Base-by-base conservation (phyloP, 2,113 vertebrate genomes). In the Todiramphus chloris region DNA sequence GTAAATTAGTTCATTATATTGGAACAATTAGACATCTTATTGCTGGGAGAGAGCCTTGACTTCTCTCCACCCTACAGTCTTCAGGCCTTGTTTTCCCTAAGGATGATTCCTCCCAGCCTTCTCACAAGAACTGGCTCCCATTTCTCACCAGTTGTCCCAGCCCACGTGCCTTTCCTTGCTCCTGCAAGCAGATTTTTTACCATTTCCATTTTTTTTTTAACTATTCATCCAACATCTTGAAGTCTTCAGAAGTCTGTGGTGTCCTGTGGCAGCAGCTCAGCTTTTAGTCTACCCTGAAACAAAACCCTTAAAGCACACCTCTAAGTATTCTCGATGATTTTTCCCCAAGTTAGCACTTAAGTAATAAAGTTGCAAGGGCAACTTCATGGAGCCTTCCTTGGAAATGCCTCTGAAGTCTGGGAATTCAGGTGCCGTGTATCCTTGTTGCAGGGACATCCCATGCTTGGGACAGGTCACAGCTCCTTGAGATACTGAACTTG, bases 51-150 rank as follows among this genome's bases (percentile, higher is more conserved):
- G 82, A 90, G 75, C 75, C n/a, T 72, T 48, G 67, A 25, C 62
- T 85, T 80, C 83, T 83, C 53, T 75, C 79, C 79, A 33, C 58
- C 62, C 51, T 33, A 7, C 41, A 2, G 25, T 6, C 43, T 39
- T 66, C 0, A 0, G 44, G 50, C 30, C 16, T 59, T 2, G 0
- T 79, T 66, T 58, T 25, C 55, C 66, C 9, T 3, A 10, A 13
- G 59, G 39, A 5, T 33, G 44, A 16, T 48, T 86, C 31, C 53
- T 83, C 13, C 80, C 72, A 83, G 35, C 30, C 70, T 55, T 77
- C 43, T 78, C 44, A 37, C 5, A 31, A 46, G 77, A 76, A 33
- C 58, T 43, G 27, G 18, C 16, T 19, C 2, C 21, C 13, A 1
- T 73, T 62, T 77, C 79, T 59, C 69, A 35, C 5, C 68, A 81